Conservation (phyloP, 1,140 invertebrate species). For the Lysiphlebus fabarum region DNA sequence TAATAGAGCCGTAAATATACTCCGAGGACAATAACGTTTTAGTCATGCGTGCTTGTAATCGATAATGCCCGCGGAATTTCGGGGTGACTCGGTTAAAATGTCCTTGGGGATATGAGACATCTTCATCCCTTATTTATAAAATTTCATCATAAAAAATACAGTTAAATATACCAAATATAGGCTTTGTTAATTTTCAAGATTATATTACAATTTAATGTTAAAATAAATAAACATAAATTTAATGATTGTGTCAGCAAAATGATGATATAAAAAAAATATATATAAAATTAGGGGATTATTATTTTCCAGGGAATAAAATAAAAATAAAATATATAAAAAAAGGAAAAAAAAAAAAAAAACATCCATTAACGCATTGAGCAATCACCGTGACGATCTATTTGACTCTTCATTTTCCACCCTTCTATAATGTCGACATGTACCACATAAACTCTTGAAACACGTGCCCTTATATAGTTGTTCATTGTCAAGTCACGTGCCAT, state of each 20-base stretch:
- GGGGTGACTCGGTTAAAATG: slow-evolving; percentile 7
- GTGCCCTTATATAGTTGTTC: slow-evolving; percentile 42
- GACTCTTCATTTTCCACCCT: slow-evolving; percentile 29
- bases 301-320: neutral
- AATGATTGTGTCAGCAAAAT: neutral
- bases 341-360: slow-evolving; percentile 18
- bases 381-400: slow-evolving; percentile 24
- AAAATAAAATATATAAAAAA: slow-evolving; percentile 8
- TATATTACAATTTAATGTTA: too few relatives aligned
- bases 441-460: slow-evolving; percentile 29
- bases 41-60: slow-evolving; percentile 20
- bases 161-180: too few relatives aligned
- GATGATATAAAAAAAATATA: slow-evolving; percentile 1
- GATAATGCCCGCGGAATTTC: slow-evolving; percentile 12
- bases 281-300: neutral
- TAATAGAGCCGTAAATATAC: slow-evolving; percentile 13
- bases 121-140: too few relatives aligned
- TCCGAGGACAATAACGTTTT: slow-evolving; percentile 1
- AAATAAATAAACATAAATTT: neutral
- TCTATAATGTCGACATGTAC: slow-evolving; percentile 27
- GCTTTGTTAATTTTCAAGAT: too few relatives aligned
- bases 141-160: too few relatives aligned
- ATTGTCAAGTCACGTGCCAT: slow-evolving; percentile 46
- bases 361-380: slow-evolving; percentile 20
- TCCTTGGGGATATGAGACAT: neutral